phyloP scores from a whole-genome alignment of 1,140 invertebrate species.

The Nasonia longicornis region DNA sequence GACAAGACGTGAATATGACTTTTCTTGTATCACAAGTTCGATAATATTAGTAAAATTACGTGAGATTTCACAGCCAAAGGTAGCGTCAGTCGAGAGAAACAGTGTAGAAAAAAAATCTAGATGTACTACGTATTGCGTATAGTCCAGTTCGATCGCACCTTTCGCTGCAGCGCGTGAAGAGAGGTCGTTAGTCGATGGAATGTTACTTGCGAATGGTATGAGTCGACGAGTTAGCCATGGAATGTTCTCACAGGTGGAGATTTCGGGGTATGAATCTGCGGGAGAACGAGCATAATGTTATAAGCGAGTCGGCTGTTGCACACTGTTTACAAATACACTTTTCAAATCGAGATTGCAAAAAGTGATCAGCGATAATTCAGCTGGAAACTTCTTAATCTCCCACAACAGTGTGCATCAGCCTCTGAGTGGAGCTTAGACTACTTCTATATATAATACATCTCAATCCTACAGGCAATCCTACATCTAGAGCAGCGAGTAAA shows the following conservation, averaged over 20 bases:
- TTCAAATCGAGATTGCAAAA: too few relatives aligned
- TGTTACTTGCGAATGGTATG: conserved; percentile 28
- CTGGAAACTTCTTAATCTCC: not conserved
- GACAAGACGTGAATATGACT: conserved; percentile 36
- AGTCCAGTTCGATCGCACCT: not conserved
- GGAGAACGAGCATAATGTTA: not conserved
- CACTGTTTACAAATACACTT: not conserved
- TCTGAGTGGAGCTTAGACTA: not conserved
- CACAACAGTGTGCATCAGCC: not conserved
- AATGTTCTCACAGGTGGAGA: not conserved
- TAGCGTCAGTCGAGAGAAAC: not conserved
- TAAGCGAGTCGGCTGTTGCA: not conserved
- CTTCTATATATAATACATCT: not conserved
- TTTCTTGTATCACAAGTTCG: not conserved
- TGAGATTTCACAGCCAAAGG: not conserved
- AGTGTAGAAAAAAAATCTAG: not conserved
- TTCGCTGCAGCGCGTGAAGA: not conserved
- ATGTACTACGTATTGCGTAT: not conserved
- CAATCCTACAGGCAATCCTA: not conserved
- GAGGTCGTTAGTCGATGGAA: not conserved
- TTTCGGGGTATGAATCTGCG: conserved; percentile 8
- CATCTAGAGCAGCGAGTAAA: too few relatives aligned
- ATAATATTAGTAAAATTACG: conserved; percentile 16
- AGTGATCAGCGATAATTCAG: too few relatives aligned
- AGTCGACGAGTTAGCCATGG: not conserved